Conservation (phyloP, 2,797 vertebrate species). For the Microctenopoma steveboyesi region DNA sequence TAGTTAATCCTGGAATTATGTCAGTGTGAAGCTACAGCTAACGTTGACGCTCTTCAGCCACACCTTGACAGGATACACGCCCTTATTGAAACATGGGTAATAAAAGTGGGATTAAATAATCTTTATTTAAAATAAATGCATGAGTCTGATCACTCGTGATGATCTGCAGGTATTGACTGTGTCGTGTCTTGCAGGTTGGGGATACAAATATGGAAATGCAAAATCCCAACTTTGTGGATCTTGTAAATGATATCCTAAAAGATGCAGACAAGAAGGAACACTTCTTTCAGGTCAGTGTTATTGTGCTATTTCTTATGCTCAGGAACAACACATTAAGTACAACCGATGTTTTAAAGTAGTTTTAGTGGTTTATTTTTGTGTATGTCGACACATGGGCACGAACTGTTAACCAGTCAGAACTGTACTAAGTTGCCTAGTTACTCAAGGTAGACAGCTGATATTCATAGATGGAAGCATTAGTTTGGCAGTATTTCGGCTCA, state of each 20-base stretch:
- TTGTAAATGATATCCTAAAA: conserved; percentile 65
- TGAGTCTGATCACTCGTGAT: too few species aligned
- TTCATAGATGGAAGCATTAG: too few species aligned
- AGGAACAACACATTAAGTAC: neutral
- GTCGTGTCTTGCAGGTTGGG: conserved; percentile 43
- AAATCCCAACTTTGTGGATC: conserved; percentile 71
- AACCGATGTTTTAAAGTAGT: neutral
- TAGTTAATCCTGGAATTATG: conserved; percentile 70
- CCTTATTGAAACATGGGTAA: conserved; percentile 37
- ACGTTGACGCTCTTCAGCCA: conserved; percentile 43
- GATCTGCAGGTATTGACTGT: neutral
- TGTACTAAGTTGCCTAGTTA: too few species aligned
- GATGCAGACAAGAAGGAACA: conserved; percentile 42
- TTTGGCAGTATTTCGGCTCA: too few species aligned
- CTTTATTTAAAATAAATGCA: neutral
- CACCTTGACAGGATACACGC: conserved; percentile 67
- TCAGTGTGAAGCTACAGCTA: conserved; percentile 32
- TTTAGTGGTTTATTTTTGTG: too few species aligned
- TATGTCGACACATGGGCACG: too few species aligned
- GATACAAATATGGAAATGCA: conserved; percentile 38
- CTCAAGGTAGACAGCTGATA: too few species aligned
- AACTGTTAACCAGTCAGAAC: too few species aligned
- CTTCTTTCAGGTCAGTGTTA: conserved; percentile 66
- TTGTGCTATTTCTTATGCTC: neutral
- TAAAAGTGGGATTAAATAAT: conserved; percentile 38